A percentile compares a stretch with the other conserved stretches of the same genome.
These are phyloP conservation scores for Lymantria monacha DNA, from an alignment of 2,888 invertebrate species.

Conservation along the genomic window DNA sequence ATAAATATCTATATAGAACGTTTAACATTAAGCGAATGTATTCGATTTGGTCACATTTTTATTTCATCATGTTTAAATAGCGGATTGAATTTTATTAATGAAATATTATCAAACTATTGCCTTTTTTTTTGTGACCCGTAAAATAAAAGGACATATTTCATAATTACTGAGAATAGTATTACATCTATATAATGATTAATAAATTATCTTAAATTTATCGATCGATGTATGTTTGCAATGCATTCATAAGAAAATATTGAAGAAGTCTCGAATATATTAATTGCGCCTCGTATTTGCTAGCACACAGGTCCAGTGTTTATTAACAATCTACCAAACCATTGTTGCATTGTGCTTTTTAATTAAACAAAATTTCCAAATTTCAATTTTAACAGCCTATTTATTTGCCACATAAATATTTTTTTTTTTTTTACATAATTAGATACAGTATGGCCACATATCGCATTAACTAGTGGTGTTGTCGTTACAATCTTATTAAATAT, in stretches of 20 bases:
- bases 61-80: slow-evolving; percentile 20
- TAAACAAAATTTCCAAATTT: slow-evolving; percentile 23
- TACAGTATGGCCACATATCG: slow-evolving; percentile 13
- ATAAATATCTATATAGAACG: slow-evolving; percentile 81
- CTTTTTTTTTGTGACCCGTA: slow-evolving; percentile 31
- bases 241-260: slow-evolving; percentile 26
- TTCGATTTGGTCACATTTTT: slow-evolving; percentile 77
- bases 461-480: slow-evolving; percentile 8
- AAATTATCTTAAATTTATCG: slow-evolving; percentile 44
- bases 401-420: slow-evolving; percentile 9
- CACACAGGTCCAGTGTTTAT: slow-evolving; percentile 2
- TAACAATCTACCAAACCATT: slow-evolving; percentile 1
- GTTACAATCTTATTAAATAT: no score
- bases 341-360: slow-evolving; percentile 9
- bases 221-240: slow-evolving; percentile 35
- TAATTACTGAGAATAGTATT: slow-evolving; percentile 34
- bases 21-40: slow-evolving; percentile 80
- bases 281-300: slow-evolving; percentile 30
- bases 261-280: slow-evolving; percentile 32
- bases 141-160: slow-evolving; percentile 18
- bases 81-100: slow-evolving; percentile 16
- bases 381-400: slow-evolving; percentile 11
- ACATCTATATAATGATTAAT: slow-evolving; percentile 39
- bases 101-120: slow-evolving; percentile 36
- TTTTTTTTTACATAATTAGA: slow-evolving; percentile 4